Evolutionary conservation across 64 coral and sea anemone genomes (phyloP).

Genomic region (Porites lutea): DNA sequence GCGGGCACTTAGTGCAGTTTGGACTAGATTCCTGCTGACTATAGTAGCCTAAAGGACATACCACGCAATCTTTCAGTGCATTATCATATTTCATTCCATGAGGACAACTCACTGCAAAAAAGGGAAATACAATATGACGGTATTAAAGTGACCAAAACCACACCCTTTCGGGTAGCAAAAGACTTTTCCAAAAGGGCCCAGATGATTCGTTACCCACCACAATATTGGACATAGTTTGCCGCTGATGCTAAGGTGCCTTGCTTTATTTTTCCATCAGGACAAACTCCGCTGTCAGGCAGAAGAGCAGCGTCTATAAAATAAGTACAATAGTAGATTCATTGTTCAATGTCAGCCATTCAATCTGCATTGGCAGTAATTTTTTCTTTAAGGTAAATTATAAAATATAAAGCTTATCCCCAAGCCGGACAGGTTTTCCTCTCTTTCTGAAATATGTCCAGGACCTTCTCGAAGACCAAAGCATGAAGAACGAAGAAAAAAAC

Average conservation of each 20-base stretch:
- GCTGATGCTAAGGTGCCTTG: conserved; percentile 1
- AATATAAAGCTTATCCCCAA: no score
- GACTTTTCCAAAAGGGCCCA: no score
- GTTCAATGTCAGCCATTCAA: no score
- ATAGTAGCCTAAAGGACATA: background rate
- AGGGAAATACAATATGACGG: no score
- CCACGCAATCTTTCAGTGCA: conserved; percentile 11
- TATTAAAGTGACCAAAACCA: no score
- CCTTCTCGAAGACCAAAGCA: no score
- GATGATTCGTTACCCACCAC: background rate
- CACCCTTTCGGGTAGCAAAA: no score
- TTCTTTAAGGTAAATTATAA: no score
- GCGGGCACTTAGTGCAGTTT: background rate
- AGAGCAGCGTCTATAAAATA: conserved; percentile 15
- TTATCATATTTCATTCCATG: background rate
- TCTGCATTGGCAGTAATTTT: no score
- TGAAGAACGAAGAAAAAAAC: no score
- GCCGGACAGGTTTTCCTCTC: no score
- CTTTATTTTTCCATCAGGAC: conserved; percentile 43
- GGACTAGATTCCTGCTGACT: background rate
- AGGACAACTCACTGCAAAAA: conserved; percentile 11
- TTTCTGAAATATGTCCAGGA: no score
- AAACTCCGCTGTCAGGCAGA: background rate
- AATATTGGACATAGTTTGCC: background rate
- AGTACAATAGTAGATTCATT: background rate